phyloP scores from a whole-genome alignment of 2,113 vertebrate genomes.

The Gila orcuttii region DNA sequence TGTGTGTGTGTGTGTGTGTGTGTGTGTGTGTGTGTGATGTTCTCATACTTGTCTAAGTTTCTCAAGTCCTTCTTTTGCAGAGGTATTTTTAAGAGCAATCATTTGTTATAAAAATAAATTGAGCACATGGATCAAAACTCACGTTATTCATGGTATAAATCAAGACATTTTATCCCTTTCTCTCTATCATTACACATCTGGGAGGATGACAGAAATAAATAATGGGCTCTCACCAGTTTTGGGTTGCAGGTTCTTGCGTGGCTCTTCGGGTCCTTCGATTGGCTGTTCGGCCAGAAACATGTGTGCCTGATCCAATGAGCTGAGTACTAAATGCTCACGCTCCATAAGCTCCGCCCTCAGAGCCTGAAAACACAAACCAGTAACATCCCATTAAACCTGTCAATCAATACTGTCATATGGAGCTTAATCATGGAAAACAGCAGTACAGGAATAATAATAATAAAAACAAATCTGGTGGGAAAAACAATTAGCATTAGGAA shows the following conservation, averaged over 20 bases:
- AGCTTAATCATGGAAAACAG: background rate
- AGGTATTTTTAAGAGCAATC: background rate
- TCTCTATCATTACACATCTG: background rate
- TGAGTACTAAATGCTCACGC: constrained; percentile 85
- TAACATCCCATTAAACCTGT: background rate
- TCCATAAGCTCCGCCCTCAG: constrained; percentile 89
- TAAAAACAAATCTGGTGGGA: background rate
- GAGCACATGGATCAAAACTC: background rate
- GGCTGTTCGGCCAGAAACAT: constrained; percentile 94
- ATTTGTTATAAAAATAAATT: background rate
- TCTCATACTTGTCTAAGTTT: background rate
- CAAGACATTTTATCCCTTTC: background rate
- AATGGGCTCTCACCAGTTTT: constrained; percentile 83
- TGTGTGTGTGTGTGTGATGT: background rate
- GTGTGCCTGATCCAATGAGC: constrained; percentile 90
- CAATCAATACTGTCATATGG: background rate
- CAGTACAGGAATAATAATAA: background rate
- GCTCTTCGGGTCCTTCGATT: constrained; percentile 94
- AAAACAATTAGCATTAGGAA: background rate
- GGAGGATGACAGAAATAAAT: background rate
- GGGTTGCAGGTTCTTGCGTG: constrained; percentile 84
- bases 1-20: background rate
- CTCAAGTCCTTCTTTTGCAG: background rate
- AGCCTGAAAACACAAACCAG: constrained; percentile 69
- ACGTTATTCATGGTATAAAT: too few relatives aligned